phyloP scores from a whole-genome alignment of 2,888 invertebrate species.

The Caenorhabditis virilis region DNA sequence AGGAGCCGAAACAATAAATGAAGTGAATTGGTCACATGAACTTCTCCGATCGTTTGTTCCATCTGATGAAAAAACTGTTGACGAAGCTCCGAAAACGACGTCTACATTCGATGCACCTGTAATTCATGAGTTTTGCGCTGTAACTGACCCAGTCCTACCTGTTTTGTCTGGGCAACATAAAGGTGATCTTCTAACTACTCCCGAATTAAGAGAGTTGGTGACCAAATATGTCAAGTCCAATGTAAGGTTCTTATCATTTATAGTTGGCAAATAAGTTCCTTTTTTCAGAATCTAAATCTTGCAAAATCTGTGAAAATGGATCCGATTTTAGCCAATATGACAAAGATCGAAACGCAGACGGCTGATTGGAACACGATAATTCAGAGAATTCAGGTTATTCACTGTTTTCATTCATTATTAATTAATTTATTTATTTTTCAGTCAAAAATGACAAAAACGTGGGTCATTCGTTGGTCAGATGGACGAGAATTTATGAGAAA shows the following conservation, averaged over 20 bases:
- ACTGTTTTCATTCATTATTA: not conserved
- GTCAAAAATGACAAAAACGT: conserved; percentile 57
- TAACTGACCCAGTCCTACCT: conserved; percentile 51
- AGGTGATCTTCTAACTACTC: conserved; percentile 52
- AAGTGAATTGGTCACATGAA: conserved; percentile 50
- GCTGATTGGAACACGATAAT: conserved; percentile 50
- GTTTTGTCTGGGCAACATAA: conserved; percentile 37
- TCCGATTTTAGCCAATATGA: conserved; percentile 30
- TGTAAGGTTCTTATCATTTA: too few relatives aligned
- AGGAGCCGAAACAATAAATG: conserved; percentile 59
- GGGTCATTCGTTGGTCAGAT: conserved; percentile 50
- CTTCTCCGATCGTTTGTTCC: conserved; percentile 43
- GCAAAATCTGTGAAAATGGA: conserved; percentile 46
- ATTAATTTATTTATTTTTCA: conserved; percentile 3
- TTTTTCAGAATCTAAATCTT: conserved; percentile 39
- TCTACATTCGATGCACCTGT: conserved; percentile 20
- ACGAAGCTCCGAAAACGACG: conserved; percentile 37
- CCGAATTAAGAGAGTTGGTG: conserved; percentile 34
- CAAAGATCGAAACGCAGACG: conserved; percentile 24
- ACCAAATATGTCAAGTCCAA: conserved; percentile 52
- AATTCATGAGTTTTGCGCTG: conserved; percentile 37
- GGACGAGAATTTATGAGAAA: conserved; percentile 52
- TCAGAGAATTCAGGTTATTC: conserved; percentile 38
- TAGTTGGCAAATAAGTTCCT: not conserved
- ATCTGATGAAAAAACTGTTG: conserved; percentile 46